Percentiles rank a stretch among this genome's conserved stretches.
Conservation (phyloP, 2,888 invertebrate genomes). For the Chymomyza caudatula region DNA sequence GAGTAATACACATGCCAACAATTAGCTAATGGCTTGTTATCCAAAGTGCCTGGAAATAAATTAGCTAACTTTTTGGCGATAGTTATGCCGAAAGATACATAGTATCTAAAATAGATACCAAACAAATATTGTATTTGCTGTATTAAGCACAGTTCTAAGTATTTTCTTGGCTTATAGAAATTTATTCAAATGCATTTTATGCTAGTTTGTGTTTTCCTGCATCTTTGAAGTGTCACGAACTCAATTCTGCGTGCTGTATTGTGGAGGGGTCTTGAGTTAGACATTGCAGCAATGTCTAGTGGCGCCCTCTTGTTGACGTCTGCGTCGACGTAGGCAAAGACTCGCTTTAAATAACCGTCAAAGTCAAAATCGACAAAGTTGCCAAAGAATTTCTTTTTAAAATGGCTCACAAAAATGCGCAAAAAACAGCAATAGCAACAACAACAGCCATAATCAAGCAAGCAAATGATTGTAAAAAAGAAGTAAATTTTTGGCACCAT, state of each 20-base stretch:
- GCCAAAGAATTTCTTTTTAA: slow-evolving; percentile 46
- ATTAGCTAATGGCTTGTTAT: slow-evolving; percentile 25
- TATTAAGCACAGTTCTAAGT: neutral
- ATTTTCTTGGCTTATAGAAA: slow-evolving; percentile 4
- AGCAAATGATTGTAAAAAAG: neutral
- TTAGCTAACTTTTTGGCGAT: slow-evolving; percentile 5
- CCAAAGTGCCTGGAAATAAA: slow-evolving; percentile 1
- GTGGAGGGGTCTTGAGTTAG: neutral
- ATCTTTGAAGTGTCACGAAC: slow-evolving; percentile 57
- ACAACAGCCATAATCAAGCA: neutral
- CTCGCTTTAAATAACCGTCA: slow-evolving; percentile 27
- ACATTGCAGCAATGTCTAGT: neutral
- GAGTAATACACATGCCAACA: neutral
- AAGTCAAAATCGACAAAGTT: slow-evolving; percentile 30
- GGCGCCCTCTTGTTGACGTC: neutral
- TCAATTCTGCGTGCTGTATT: neutral
- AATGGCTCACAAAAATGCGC: slow-evolving; percentile 23
- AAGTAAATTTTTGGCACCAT: neutral
- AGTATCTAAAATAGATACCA: neutral
- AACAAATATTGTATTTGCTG: neutral
- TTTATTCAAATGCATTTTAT: slow-evolving; percentile 64
- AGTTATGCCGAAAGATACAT: neutral
- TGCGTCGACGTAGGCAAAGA: slow-evolving; percentile 3
- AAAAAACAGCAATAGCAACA: slow-evolving; percentile 3
- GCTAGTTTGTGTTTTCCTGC: slow-evolving; percentile 37